These are phyloP conservation scores for Oenanthe melanoleuca DNA, from an alignment of 2,113 vertebrate genomes.

Conservation along the genomic window DNA sequence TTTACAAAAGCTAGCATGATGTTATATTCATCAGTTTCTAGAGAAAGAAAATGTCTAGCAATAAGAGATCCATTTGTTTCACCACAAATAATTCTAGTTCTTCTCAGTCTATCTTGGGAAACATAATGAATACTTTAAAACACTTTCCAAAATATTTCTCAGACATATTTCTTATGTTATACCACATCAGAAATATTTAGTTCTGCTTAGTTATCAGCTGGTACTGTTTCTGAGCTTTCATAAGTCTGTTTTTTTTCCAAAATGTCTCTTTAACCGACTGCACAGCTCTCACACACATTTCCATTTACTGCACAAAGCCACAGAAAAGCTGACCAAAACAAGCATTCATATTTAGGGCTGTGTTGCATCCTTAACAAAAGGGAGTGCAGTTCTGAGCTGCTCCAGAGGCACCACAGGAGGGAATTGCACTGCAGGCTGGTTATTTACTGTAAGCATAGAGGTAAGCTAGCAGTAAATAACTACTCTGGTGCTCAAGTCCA, in stretches of 20 bases:
- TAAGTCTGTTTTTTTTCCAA: neutral
- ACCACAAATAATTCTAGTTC: constrained; percentile 28
- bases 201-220: neutral
- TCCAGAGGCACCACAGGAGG: neutral
- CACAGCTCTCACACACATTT: neutral
- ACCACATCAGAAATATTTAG: neutral
- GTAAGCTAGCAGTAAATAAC: constrained; percentile 19
- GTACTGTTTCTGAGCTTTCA: neutral
- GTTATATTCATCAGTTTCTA: constrained; percentile 62
- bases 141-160: constrained; percentile 32
- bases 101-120: constrained; percentile 12
- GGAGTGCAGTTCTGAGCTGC: neutral
- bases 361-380: neutral
- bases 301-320: neutral
- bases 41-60: neutral
- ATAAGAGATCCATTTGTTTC: constrained; percentile 49
- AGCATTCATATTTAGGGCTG: neutral
- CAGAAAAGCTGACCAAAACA: neutral
- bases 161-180: neutral
- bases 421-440: neutral
- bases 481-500: neutral
- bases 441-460: neutral
- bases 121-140: constrained; percentile 36
- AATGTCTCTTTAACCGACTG: neutral
- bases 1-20: constrained; percentile 60